phyloP scores from a whole-genome alignment of 1,140 invertebrate species.

The Brachionus asplanchnoidis region DNA sequence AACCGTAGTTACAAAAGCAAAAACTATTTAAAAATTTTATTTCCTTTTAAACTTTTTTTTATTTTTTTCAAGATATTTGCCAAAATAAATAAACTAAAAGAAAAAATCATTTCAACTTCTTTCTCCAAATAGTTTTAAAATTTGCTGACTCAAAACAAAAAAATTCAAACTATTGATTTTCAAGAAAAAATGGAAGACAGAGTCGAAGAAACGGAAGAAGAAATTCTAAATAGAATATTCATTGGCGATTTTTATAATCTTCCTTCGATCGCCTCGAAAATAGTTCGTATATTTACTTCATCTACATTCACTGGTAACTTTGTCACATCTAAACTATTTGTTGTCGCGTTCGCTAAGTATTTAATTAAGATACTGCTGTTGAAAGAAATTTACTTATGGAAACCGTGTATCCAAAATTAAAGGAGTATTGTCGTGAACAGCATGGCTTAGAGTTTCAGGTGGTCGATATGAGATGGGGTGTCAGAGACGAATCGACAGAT shows the following conservation, averaged over 20 bases:
- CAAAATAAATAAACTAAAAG: background rate
- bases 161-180: background rate
- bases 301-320: constrained; percentile 90
- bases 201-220: constrained; percentile 43
- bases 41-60: background rate
- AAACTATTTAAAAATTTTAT: background rate
- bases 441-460: constrained; percentile 64
- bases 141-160: background rate
- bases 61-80: background rate
- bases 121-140: background rate
- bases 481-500: constrained; percentile 84
- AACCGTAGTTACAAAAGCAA: constrained; percentile 23
- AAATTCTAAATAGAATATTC: constrained; percentile 75
- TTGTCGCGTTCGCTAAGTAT: constrained; percentile 35
- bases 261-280: constrained; percentile 91
- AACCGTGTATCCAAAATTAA: constrained; percentile 90
- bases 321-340: background rate
- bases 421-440: constrained; percentile 81
- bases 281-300: constrained; percentile 95
- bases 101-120: background rate
- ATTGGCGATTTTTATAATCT: constrained; percentile 77
- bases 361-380: constrained; percentile 76
- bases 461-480: constrained; percentile 96
- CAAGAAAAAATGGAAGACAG: background rate
- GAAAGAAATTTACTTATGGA: constrained; percentile 97